A percentile compares a stretch with the other conserved stretches of the same genome.
Evolutionary conservation across 2,797 vertebrate genomes (phyloP).

Genomic region (Toxotes lorentzi): DNA sequence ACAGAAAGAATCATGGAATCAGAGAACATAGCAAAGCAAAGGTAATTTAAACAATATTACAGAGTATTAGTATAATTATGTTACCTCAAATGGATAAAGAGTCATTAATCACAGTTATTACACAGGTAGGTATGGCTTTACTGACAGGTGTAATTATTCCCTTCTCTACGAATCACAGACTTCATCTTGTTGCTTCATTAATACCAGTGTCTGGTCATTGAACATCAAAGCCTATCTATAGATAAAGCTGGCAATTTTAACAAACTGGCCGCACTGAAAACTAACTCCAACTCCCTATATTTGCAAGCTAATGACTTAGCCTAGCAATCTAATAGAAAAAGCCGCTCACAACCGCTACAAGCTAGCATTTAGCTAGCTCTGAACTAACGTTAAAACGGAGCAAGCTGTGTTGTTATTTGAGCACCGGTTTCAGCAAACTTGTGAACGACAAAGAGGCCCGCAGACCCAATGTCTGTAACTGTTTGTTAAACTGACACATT

Average conservation of each 20-base stretch:
- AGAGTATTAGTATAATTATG: not conserved
- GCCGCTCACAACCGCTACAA: constrained; percentile 24
- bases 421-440: not conserved
- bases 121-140: constrained; percentile 1
- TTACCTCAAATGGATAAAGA: not conserved
- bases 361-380: constrained; percentile 32
- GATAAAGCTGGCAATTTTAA: not conserved
- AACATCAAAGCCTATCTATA: not conserved
- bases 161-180: not conserved
- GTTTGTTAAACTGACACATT: not conserved
- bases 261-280: not conserved
- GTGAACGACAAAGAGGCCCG: not conserved
- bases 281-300: not conserved
- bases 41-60: not conserved
- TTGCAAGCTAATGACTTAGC: constrained; percentile 21
- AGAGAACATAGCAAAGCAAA: constrained; percentile 25
- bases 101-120: not conserved
- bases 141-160: constrained; percentile 15
- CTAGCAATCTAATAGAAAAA: not conserved
- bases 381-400: not conserved
- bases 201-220: not conserved
- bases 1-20: constrained; percentile 20
- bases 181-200: not conserved
- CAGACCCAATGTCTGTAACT: not conserved
- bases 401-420: not conserved